phyloP scores from a whole-genome alignment of 2,888 invertebrate genomes.

The Mimas tiliae region DNA sequence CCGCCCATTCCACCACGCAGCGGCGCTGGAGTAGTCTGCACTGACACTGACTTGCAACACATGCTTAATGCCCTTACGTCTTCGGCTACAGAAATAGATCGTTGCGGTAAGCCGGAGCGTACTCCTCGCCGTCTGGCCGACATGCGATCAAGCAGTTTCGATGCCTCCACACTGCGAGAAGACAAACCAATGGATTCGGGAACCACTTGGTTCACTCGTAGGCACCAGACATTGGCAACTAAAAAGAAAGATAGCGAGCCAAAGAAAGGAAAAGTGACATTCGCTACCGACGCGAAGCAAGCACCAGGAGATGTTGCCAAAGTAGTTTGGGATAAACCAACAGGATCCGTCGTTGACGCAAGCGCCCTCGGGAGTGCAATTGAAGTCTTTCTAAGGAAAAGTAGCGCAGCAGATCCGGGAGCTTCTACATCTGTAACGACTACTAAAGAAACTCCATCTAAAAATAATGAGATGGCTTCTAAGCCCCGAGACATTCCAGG shows the following conservation, averaged over 20 bases:
- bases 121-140: constrained; percentile 86
- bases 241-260: constrained; percentile 82
- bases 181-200: constrained; percentile 77
- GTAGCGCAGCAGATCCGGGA: constrained; percentile 76
- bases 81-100: constrained; percentile 91
- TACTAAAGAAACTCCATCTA: constrained; percentile 54
- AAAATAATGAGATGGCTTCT: constrained; percentile 63
- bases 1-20: constrained; percentile 73
- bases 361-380: constrained; percentile 93
- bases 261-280: constrained; percentile 83
- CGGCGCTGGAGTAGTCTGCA: constrained; percentile 89
- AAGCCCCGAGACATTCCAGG: constrained; percentile 69
- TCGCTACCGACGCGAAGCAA: constrained; percentile 86
- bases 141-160: constrained; percentile 93
- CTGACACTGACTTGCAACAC: constrained; percentile 91
- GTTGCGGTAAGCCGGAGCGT: constrained; percentile 86
- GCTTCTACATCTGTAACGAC: constrained; percentile 59
- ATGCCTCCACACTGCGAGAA: constrained; percentile 89
- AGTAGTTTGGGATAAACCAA: constrained; percentile 90
- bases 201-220: constrained; percentile 90
- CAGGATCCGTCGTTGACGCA: constrained; percentile 91
- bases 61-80: constrained; percentile 92
- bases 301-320: constrained; percentile 84
- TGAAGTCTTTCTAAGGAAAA: constrained; percentile 90
- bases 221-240: constrained; percentile 90